A percentile compares a stretch with the other conserved stretches of the same genome.
phyloP scores from a whole-genome alignment of 1,140 invertebrate genomes.

The Drosophila setifemur region DNA sequence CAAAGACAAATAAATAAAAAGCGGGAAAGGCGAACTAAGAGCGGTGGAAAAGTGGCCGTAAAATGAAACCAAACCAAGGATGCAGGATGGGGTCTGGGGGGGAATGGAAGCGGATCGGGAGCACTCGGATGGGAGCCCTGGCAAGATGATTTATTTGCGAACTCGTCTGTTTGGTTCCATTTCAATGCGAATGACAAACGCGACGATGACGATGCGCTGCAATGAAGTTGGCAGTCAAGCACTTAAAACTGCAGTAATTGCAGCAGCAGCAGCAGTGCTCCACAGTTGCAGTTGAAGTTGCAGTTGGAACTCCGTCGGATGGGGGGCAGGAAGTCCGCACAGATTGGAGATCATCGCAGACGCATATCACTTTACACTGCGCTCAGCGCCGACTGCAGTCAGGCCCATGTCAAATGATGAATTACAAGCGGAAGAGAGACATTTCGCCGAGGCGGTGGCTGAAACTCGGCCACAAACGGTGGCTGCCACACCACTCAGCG shows the following conservation, averaged over 20 bases:
- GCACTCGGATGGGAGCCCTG: too few relatives aligned
- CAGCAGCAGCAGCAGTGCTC: conserved; percentile 22
- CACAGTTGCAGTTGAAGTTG: conserved; percentile 13
- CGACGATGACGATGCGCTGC: conserved; percentile 76
- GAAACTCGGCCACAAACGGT: conserved; percentile 30
- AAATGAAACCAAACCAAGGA: conserved; percentile 20
- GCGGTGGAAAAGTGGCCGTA: conserved; percentile 32
- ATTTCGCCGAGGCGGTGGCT: conserved; percentile 55
- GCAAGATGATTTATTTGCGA: conserved; percentile 77
- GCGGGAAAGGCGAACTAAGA: conserved; percentile 18
- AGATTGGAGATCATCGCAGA: conserved; percentile 52
- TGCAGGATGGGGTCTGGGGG: not conserved
- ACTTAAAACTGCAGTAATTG: conserved; percentile 78
- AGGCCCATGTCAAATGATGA: conserved; percentile 79
- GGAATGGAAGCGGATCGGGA: not conserved
- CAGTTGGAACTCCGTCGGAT: conserved; percentile 1
- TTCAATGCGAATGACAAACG: conserved; percentile 74
- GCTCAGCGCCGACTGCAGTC: conserved; percentile 34
- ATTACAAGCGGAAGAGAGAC: conserved; percentile 82
- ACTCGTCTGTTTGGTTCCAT: conserved; percentile 77
- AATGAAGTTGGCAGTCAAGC: conserved; percentile 75
- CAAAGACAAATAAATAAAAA: conserved; percentile 44
- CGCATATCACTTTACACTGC: conserved; percentile 62
- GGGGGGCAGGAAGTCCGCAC: conserved; percentile 68
- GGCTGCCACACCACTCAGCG: conserved; percentile 23